These are phyloP conservation scores for Danaus plexippus DNA, from an alignment of 1,140 invertebrate genomes.

Conservation along the genomic window DNA sequence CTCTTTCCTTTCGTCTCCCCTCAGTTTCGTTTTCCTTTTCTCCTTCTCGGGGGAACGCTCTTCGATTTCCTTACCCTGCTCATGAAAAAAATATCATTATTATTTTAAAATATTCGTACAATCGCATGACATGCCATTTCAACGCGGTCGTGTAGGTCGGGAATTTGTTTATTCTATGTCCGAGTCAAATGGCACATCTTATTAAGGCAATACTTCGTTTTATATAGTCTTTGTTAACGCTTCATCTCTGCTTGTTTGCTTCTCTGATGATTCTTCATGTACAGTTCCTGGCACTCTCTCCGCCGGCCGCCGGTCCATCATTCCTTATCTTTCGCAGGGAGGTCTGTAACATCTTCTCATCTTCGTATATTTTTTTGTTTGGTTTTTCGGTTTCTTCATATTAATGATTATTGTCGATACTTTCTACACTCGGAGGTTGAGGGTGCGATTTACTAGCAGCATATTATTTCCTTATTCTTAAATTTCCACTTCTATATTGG, in stretches of 20 bases:
- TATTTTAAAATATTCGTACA: conserved; percentile 5
- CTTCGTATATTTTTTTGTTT: neutral
- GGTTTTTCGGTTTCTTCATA: no score
- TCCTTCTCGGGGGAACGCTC: conserved; percentile 75
- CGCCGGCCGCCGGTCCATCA: no score
- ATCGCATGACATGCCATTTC: no score
- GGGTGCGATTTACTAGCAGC: no score
- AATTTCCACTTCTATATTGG: no score
- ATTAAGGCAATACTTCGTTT: conserved; percentile 33
- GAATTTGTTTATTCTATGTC: conserved; percentile 3
- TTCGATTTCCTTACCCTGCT: conserved; percentile 72
- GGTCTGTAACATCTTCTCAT: conserved; percentile 2
- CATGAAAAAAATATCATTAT: conserved; percentile 40
- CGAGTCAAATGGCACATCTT: conserved; percentile 42
- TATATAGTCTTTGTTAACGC: conserved; percentile 3
- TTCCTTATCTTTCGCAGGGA: neutral
- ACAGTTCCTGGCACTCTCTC: no score
- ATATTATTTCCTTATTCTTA: no score
- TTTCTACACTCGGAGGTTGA: no score
- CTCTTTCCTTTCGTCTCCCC: conserved; percentile 82
- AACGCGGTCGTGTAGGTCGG: no score
- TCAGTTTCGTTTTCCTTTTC: conserved; percentile 78
- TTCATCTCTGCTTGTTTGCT: no score
- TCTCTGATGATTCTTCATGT: no score
- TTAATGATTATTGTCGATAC: no score